These are phyloP conservation scores for Oasisia sp. DNA, from an alignment of 2,888 invertebrate species.

Conservation along the genomic window DNA sequence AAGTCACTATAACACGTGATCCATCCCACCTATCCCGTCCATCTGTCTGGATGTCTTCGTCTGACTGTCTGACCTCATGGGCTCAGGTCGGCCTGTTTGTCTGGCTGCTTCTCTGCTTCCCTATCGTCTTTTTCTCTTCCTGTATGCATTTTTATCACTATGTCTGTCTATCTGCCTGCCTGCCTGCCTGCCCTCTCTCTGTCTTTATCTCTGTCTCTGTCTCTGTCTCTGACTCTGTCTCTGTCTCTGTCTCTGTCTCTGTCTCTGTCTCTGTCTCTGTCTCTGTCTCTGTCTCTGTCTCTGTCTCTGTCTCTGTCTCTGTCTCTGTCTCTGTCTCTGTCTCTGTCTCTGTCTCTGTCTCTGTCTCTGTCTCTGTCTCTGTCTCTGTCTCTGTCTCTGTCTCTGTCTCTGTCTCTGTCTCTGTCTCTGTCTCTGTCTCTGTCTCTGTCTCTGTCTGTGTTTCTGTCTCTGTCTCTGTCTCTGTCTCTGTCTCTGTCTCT, in stretches of 20 bases:
- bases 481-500: no score
- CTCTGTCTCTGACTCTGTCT: background rate
- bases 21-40: background rate
- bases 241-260: background rate
- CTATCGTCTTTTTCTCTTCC: no score
- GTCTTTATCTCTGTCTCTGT: background rate
- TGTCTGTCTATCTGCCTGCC: background rate
- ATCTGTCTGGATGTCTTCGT: background rate
- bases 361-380: no score
- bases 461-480: no score
- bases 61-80: background rate
- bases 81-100: background rate
- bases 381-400: no score
- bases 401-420: no score
- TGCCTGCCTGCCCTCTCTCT: background rate
- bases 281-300: constrained; percentile 27
- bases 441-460: no score
- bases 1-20: background rate
- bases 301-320: background rate
- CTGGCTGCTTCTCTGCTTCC: no score
- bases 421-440: no score
- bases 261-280: constrained; percentile 17
- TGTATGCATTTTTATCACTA: background rate
- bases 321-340: background rate
- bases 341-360: no score